A percentile compares a stretch with the other conserved stretches of the same genome.
Evolutionary conservation across 2,113 vertebrate genomes (phyloP).

Genomic region (Cephalopholis sonnerati): DNA sequence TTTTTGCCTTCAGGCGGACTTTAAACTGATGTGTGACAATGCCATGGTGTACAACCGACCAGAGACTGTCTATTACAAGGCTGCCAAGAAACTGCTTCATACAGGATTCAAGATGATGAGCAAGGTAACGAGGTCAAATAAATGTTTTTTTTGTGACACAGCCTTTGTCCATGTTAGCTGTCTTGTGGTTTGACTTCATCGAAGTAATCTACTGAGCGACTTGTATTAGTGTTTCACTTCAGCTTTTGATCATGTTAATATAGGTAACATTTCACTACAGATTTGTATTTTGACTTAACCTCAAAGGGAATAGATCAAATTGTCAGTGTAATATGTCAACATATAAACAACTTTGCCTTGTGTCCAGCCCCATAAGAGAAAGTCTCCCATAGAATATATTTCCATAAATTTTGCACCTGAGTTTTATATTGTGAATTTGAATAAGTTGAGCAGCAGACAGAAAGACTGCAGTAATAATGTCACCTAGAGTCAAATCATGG

Average conservation of each 20-base stretch:
- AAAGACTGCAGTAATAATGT: not conserved
- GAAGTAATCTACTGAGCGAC: not conserved
- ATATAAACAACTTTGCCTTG: not conserved
- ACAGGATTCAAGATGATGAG: constrained; percentile 99
- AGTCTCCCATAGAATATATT: not conserved
- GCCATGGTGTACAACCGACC: constrained; percentile 99
- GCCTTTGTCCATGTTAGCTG: not conserved
- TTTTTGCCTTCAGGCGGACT: constrained; percentile 90
- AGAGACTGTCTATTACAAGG: constrained; percentile 98
- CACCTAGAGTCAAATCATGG: not conserved
- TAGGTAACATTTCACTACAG: not conserved
- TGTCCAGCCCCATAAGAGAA: too few relatives aligned
- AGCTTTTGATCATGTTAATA: not conserved
- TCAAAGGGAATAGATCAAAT: not conserved
- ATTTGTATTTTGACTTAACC: not conserved
- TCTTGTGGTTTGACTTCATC: not conserved
- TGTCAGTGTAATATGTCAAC: not conserved
- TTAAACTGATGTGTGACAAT: constrained; percentile 99
- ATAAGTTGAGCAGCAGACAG: not conserved
- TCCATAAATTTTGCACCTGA: not conserved
- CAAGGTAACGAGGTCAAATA: constrained; percentile 89
- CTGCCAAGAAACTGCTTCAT: constrained; percentile 98
- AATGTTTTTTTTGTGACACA: not conserved
- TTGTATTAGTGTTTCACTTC: not conserved
- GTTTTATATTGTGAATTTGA: not conserved